Base-by-base conservation (phyloP, 2,113 vertebrate genomes). In the Lycocorax pyrrhopterus region DNA sequence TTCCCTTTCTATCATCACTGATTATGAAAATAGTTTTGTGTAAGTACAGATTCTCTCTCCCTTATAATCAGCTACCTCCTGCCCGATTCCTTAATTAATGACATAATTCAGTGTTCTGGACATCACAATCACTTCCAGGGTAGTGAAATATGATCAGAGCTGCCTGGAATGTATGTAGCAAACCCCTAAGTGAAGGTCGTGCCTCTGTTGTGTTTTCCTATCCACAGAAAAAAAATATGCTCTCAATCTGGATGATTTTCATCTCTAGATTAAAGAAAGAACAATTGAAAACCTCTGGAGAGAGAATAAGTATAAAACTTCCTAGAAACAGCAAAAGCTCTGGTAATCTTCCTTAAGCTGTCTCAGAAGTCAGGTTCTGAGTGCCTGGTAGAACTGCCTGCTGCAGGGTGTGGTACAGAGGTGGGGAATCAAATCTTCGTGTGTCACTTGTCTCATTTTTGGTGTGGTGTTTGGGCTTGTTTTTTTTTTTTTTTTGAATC, bases 1-100 rank as follows among this genome's bases (percentile, higher is more conserved):
- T 96, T 95, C 88, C 84, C 37, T 92, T 89, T 96, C 92, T 95
- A 96, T 97, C 94, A 94, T 90, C 73, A 66, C 76, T 93, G 88
- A 96, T 96, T 96, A 97, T 95, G 94, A 96, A 96, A 97, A 96
- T 87, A 96, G 90, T 96, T 96, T 89, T 96, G 90, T 94, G 92
- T 86, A 94, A 96, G 88, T 95, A 92, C 96, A 94, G 96, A 84
- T 90, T 90, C 80, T 94, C 66, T 94, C 80, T 93, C 79, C 62
- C 76, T 96, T 92, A 93, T 92, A 96, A 97, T 96, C 90, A 93
- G 90, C 93, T 94, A 94, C 93, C 92, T 96, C 96, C 94, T 96
- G 94, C 92, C 92, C 0, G 32, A 95, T 97, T 97, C 93, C 83
- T 93, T 96, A 96, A 97, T 97, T 97, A 96, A 96, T 97, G 96